Conservation (phyloP, 2,888 invertebrate genomes). For the Ectemnius continuus region DNA sequence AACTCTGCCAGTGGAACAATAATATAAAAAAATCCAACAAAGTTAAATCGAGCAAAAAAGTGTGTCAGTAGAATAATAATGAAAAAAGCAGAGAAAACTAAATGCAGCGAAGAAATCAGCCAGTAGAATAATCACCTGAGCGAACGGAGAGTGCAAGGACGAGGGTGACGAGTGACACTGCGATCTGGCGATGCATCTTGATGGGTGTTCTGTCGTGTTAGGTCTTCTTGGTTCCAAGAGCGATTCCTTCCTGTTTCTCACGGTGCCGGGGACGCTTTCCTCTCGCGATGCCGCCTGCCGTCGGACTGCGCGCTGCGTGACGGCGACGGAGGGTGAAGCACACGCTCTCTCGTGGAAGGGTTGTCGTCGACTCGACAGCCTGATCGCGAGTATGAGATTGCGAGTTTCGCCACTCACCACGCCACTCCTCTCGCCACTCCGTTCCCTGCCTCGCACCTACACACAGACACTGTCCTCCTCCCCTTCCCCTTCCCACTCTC, state of each 20-base stretch:
- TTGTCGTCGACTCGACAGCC: conserved; percentile 57
- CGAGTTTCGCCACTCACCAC: conserved; percentile 45
- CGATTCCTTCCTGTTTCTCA: no score
- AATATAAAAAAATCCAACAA: no score
- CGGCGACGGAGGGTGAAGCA: conserved; percentile 42
- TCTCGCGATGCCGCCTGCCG: conserved; percentile 25
- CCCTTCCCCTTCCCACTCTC: neutral
- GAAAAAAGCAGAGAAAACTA: neutral
- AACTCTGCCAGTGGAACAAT: no score
- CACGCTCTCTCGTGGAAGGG: conserved; percentile 35
- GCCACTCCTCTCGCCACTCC: conserved; percentile 38
- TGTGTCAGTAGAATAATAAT: neutral
- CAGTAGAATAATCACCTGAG: conserved; percentile 60
- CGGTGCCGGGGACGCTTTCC: conserved; percentile 14
- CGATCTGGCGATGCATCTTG: conserved; percentile 51
- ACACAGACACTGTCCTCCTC: conserved; percentile 4
- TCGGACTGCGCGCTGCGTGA: conserved; percentile 33
- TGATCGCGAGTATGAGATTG: conserved; percentile 58
- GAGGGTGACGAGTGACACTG: conserved; percentile 49
- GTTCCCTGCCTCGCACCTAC: conserved; percentile 1
- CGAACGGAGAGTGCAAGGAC: conserved; percentile 54
- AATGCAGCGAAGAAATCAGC: neutral
- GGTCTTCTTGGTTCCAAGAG: neutral
- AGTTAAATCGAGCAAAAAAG: no score
- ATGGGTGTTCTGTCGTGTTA: neutral